Percentiles rank a stretch among this genome's conserved stretches.
Conservation (phyloP, 2,113 vertebrate genomes). For the Caranx ignobilis region DNA sequence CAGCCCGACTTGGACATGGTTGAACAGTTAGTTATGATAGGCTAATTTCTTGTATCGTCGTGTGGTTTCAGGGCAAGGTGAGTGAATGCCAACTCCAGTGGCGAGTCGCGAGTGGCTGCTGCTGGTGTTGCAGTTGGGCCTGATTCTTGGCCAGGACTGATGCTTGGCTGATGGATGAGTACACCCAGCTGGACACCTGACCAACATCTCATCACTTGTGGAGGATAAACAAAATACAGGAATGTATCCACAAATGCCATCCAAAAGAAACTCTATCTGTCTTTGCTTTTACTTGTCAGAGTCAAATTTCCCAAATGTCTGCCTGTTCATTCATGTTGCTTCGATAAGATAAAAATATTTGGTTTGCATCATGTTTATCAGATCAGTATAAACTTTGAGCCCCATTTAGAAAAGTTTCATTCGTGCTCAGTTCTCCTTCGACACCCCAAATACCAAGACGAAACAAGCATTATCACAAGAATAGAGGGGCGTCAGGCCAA, state of each 20-base stretch:
- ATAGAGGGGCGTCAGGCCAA: conserved; percentile 38
- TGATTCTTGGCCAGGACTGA: not conserved
- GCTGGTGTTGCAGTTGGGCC: not conserved
- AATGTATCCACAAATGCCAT: not conserved
- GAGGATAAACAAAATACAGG: conserved; percentile 9
- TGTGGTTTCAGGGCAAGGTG: conserved; percentile 16
- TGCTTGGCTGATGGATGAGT: conserved; percentile 13
- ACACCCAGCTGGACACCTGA: conserved; percentile 46
- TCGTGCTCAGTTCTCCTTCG: conserved; percentile 34
- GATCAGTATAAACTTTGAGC: not conserved
- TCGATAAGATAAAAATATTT: not conserved
- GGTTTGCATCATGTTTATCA: not conserved
- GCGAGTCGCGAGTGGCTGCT: conserved; percentile 17
- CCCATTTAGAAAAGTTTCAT: conserved; percentile 9
- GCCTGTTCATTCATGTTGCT: not conserved
- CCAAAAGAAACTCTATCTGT: conserved; percentile 29
- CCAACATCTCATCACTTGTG: conserved; percentile 41
- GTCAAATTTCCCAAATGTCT: not conserved
- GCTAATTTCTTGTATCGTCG: conserved; percentile 52
- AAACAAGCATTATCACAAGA: conserved; percentile 67
- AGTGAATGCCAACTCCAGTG: conserved; percentile 10
- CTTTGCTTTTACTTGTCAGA: conserved; percentile 34
- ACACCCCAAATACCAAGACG: conserved; percentile 45
- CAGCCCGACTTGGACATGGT: conserved; percentile 45
- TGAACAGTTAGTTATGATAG: conserved; percentile 55